Conservation (phyloP, 1,140 invertebrate species). For the Eurosta solidaginis region DNA sequence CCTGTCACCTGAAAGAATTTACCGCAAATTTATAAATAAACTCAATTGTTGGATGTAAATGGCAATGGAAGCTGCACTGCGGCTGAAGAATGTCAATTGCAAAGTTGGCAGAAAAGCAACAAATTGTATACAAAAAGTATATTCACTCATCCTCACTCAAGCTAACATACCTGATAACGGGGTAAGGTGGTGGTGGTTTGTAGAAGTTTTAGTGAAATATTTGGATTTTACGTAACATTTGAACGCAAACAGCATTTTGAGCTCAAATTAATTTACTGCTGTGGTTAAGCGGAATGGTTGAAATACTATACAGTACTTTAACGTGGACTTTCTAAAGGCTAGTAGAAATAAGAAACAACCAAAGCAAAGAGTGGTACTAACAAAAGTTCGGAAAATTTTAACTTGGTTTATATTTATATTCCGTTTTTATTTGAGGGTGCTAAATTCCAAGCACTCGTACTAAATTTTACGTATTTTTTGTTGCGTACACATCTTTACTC, state of each 20-base stretch:
- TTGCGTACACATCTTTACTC: no score
- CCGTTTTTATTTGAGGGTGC: no score
- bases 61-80: slow-evolving; percentile 13
- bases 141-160: no score
- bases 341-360: not conserved
- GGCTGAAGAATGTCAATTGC: not conserved
- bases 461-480: no score
- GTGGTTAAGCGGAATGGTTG: no score
- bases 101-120: not conserved
- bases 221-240: slow-evolving; percentile 17
- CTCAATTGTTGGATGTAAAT: not conserved
- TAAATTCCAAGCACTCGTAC: no score
- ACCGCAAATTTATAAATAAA: slow-evolving; percentile 29
- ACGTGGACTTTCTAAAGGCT: no score
- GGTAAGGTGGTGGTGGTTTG: not conserved
- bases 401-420: no score
- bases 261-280: slow-evolving; percentile 8
- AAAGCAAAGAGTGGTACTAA: no score
- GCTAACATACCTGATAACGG: no score
- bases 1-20: slow-evolving; percentile 24
- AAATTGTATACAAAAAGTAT: not conserved
- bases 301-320: no score
- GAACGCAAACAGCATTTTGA: not conserved
- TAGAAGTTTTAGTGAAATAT: not conserved
- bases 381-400: no score